phyloP scores from a whole-genome alignment of 2,797 vertebrate genomes.

The Falco novaeseelandiae region DNA sequence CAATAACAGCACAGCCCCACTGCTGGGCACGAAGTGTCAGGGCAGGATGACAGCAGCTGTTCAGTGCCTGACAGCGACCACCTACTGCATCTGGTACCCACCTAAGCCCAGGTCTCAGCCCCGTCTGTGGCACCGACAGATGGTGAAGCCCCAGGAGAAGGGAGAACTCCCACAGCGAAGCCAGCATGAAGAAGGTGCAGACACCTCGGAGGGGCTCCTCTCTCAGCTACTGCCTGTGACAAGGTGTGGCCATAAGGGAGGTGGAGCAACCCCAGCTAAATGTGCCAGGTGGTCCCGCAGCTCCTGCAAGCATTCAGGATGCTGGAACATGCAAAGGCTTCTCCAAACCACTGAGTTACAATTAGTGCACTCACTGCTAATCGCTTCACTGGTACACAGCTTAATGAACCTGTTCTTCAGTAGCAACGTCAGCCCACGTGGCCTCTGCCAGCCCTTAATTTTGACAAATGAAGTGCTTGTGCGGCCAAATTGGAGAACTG shows the following conservation, averaged over 20 bases:
- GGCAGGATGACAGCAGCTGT: background rate
- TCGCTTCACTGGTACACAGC: background rate
- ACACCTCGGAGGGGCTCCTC: background rate
- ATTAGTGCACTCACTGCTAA: background rate
- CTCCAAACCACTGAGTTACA: background rate
- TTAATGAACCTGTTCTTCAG: background rate
- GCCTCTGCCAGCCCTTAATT: background rate
- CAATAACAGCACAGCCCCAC: background rate
- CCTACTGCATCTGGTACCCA: fast-evolving
- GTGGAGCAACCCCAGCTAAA: background rate
- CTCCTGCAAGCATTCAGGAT: fast-evolving
- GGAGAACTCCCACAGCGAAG: background rate
- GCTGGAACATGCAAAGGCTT: background rate
- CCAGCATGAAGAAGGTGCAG: background rate
- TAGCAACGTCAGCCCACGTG: background rate
- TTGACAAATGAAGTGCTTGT: background rate
- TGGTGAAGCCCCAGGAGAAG: background rate
- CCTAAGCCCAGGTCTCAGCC: background rate
- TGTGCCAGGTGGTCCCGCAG: fast-evolving
- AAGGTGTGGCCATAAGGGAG: fast-evolving
- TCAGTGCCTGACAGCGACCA: background rate
- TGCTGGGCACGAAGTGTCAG: background rate
- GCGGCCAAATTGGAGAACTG: background rate
- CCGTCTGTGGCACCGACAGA: background rate
- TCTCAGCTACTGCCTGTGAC: background rate